A percentile compares a stretch with the other conserved stretches of the same genome.
Conservation (phyloP, 2,113 vertebrate species). For the Uria aalge region DNA sequence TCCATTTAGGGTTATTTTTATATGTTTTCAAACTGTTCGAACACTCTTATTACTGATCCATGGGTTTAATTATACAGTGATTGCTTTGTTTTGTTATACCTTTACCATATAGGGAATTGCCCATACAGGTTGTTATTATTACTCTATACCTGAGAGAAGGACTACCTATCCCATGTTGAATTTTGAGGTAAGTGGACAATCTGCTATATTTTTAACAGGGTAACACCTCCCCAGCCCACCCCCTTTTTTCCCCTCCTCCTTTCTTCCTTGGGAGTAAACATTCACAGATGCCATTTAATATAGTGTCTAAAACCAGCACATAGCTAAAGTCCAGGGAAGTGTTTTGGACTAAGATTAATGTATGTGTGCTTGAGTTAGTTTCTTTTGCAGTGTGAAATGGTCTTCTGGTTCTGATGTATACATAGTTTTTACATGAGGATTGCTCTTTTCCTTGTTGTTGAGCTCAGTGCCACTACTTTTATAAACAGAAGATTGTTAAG, state of each 20-base stretch:
- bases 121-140: neutral
- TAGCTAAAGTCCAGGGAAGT: neutral
- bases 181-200: neutral
- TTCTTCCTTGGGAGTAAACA: neutral
- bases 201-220: neutral
- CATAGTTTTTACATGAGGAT: neutral
- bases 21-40: neutral
- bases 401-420: neutral
- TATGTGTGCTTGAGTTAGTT: neutral
- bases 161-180: neutral
- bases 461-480: neutral
- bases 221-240: fast-evolving
- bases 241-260: neutral
- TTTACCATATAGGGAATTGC: neutral
- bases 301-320: fast-evolving
- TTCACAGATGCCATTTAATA: neutral
- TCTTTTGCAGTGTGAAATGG: neutral
- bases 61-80: neutral
- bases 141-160: neutral
- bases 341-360: neutral
- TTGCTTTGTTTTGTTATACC: neutral
- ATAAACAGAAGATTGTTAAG: neutral
- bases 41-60: neutral
- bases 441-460: neutral
- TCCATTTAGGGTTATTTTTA: neutral